Evolutionary conservation across 2,888 invertebrate species (phyloP).

Genomic region (Syrista parreyssii): DNA sequence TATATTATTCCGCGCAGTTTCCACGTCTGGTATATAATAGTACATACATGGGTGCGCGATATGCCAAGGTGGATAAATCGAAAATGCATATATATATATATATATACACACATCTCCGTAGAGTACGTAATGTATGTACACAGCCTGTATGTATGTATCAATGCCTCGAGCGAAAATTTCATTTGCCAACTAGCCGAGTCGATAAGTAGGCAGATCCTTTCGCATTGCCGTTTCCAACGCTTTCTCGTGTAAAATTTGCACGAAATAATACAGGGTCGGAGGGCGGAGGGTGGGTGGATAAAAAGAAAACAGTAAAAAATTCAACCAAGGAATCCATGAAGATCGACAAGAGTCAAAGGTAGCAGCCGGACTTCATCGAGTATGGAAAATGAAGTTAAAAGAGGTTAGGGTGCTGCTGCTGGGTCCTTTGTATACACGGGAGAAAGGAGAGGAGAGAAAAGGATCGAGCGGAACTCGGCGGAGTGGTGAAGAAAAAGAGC

Average conservation of each 20-base stretch:
- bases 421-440: neutral
- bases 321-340: neutral
- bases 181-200: neutral
- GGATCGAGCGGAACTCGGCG: conserved; percentile 8
- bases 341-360: conserved; percentile 7
- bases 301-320: neutral
- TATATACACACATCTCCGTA: too few relatives aligned
- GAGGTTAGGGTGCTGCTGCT: neutral
- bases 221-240: neutral
- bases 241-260: neutral
- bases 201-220: neutral
- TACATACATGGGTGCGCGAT: neutral
- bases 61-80: neutral
- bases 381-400: conserved; percentile 1
- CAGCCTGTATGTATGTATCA: neutral
- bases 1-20: neutral
- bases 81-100: neutral
- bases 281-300: conserved; percentile 3
- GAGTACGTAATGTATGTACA: too few relatives aligned
- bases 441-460: conserved; percentile 20
- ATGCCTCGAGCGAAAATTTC: neutral
- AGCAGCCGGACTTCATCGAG: conserved; percentile 36
- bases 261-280: neutral
- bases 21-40: neutral
- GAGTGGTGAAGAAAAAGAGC: conserved; percentile 23